phyloP scores from a whole-genome alignment of 2,888 invertebrate genomes.

The Monochamus alternatus region DNA sequence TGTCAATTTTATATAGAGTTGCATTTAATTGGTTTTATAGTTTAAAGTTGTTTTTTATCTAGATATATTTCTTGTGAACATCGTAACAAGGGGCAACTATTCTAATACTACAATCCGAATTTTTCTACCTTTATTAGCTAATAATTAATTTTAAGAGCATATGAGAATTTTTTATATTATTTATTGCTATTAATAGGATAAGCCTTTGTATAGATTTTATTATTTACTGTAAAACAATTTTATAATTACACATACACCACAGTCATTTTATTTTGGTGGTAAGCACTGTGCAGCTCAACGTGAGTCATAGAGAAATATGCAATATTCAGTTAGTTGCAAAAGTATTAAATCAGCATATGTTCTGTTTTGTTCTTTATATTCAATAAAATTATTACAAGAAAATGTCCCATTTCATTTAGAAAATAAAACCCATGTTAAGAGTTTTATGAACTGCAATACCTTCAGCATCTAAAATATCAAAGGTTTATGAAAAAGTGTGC shows the following conservation, averaged over 20 bases:
- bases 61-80: constrained; percentile 33
- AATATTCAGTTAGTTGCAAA: constrained; percentile 14
- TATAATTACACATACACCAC: constrained; percentile 8
- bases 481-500: too few relatives aligned
- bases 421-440: neutral
- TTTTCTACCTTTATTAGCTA: constrained; percentile 34
- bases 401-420: neutral
- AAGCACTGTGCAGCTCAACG: neutral
- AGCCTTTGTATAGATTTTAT: constrained; percentile 33
- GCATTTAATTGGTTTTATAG: constrained; percentile 11
- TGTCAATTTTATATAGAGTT: constrained; percentile 31
- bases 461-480: too few relatives aligned
- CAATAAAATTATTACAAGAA: constrained; percentile 11
- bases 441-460: too few relatives aligned
- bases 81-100: constrained; percentile 15
- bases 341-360: constrained; percentile 20
- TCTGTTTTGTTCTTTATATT: constrained; percentile 31
- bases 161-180: constrained; percentile 31
- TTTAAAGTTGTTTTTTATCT: constrained; percentile 15
- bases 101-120: constrained; percentile 31
- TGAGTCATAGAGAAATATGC: constrained; percentile 7
- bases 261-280: constrained; percentile 16
- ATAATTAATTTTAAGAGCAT: constrained; percentile 20
- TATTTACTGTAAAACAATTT: constrained; percentile 21
- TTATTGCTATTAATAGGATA: constrained; percentile 48